Base-by-base conservation (phyloP, 2,797 vertebrate species). In the Gymnoscopelus braueri region DNA sequence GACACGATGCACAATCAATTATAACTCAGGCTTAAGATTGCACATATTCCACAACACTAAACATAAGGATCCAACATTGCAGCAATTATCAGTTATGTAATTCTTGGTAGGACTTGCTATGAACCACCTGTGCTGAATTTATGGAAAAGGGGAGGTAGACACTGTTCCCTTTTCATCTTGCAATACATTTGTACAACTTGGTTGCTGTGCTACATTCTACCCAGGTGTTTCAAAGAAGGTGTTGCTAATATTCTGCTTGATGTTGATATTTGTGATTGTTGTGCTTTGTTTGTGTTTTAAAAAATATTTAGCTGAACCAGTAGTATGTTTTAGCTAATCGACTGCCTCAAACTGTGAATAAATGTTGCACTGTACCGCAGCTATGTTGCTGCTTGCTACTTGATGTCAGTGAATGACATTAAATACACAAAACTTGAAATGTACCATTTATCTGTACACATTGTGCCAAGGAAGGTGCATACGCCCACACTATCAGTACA, bases 261-360 rank as follows among this genome's bases (percentile, higher is more conserved):
- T 71, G 74, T 75, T 47, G 53, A 59, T 54, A 60, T 67, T 69
- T 67, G 64, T 69, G 26, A 50, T 68, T 60, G 53, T 49, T 14
- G 76, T 81, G 35, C 74, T 50, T 54, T n/a, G 74, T 88, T 63
- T 72, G 63, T 82, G 63, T 77, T 71, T 29, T 44, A 9, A 39
- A 7, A 71, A 63, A 52, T 74, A 63, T 75, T 51, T 60, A 55
- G 78, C 74, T 79, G 80, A 81, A 58, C 68, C 44, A 29, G 64
- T 26, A 2, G 48, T 64, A 19, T 65, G 51, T 78, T 69, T 81
- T 65, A 68, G 79, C 69, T 11, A 67, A 80, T 82, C 58, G 60
- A 81, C 86, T 88, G 88, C 84, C 84, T 88, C 74, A 66, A 75
- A 91, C 85, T 92, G 91, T 92, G 91, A 92, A 87, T 83, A 67